These are phyloP conservation scores for Aplocera efformata DNA, from an alignment of 2,888 invertebrate species.

Conservation along the genomic window DNA sequence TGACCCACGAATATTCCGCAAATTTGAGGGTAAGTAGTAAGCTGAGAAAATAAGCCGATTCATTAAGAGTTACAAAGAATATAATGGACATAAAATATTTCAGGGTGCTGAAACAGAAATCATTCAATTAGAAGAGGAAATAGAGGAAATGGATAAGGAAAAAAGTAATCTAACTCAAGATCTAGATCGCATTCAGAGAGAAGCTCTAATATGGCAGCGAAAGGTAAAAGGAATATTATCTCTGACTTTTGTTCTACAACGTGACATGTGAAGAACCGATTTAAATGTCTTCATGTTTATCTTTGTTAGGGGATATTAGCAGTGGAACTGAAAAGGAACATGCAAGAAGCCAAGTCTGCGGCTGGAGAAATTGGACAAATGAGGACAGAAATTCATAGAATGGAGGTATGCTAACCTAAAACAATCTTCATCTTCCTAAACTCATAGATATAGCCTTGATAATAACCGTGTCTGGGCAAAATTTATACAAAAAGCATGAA, in stretches of 20 bases:
- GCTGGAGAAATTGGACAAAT: conserved; percentile 87
- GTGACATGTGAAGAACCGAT: too few species aligned
- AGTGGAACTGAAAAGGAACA: conserved; percentile 84
- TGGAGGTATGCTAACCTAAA: conserved; percentile 80
- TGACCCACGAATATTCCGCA: conserved; percentile 77
- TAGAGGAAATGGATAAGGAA: conserved; percentile 83
- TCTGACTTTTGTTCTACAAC: too few species aligned
- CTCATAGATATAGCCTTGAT: too few species aligned
- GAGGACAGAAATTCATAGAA: conserved; percentile 90
- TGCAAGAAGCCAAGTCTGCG: conserved; percentile 82
- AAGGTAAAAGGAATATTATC: too few species aligned
- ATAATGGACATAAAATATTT: too few species aligned
- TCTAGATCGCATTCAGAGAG: conserved; percentile 82
- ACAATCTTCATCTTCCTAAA: too few species aligned
- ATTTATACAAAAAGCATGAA: too few species aligned
- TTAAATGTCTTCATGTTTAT: neutral
- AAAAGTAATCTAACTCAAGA: conserved; percentile 83
- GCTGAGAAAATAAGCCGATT: too few species aligned
- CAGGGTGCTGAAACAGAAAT: conserved; percentile 86
- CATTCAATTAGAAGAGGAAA: conserved; percentile 84
- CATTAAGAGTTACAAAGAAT: too few species aligned
- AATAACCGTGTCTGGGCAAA: too few species aligned
- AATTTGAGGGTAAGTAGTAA: conserved; percentile 66
- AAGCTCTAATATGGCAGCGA: conserved; percentile 90
- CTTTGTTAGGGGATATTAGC: conserved; percentile 78